Evolutionary conservation across 2,113 vertebrate species (phyloP).

Genomic region (Odocoileus hemionus): DNA sequence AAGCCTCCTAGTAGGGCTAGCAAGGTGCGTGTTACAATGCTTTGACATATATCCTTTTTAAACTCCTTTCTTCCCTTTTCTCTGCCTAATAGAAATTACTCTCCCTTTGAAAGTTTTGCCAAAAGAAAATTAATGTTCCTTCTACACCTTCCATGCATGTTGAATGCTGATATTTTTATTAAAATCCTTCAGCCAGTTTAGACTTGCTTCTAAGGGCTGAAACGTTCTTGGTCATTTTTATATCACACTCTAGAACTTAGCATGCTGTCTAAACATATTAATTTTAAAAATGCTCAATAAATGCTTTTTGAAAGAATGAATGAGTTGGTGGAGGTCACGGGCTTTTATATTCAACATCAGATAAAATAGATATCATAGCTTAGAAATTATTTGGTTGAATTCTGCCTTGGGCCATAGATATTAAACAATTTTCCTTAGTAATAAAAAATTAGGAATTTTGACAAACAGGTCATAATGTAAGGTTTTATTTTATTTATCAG

Average conservation of each 20-base stretch:
- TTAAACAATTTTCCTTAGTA: neutral
- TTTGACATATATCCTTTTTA: neutral
- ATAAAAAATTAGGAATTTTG: neutral
- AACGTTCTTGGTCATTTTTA: neutral
- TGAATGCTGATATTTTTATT: neutral
- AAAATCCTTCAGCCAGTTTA: neutral
- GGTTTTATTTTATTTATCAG: neutral
- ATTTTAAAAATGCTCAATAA: neutral
- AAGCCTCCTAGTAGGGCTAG: neutral
- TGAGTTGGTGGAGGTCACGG: neutral
- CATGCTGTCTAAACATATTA: neutral
- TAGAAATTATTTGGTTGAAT: conserved; percentile 28
- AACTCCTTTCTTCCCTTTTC: neutral
- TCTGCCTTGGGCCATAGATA: neutral
- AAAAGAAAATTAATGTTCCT: neutral
- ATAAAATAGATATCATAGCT: neutral
- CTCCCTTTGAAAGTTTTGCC: neutral
- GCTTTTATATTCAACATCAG: neutral
- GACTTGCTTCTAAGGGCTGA: neutral
- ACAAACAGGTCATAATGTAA: neutral
- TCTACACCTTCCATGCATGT: neutral
- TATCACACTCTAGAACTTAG: neutral
- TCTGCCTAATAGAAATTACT: neutral
- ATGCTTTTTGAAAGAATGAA: neutral
- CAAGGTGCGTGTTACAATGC: neutral